These are phyloP conservation scores for Elephantulus edwardii DNA, from an alignment of 2,113 vertebrate genomes.

Conservation along the genomic window DNA sequence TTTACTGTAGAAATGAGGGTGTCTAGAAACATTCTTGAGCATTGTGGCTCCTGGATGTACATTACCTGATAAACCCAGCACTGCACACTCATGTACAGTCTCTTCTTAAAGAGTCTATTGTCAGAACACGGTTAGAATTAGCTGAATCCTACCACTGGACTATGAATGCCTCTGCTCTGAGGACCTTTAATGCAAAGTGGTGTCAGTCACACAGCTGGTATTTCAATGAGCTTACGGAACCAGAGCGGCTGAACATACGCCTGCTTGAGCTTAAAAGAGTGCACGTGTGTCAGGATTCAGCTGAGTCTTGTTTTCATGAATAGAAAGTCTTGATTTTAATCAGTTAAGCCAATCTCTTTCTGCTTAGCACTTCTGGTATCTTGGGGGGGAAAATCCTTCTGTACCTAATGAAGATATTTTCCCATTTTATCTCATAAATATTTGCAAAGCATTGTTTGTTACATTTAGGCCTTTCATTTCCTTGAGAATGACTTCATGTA, in stretches of 20 bases:
- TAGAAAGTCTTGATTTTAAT: constrained; percentile 16
- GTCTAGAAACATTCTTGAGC: background rate
- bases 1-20: background rate
- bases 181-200: background rate
- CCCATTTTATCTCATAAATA: background rate
- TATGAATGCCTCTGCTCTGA: background rate
- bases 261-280: background rate
- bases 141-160: background rate
- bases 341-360: background rate
- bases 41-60: background rate
- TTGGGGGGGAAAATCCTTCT: constrained; percentile 19
- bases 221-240: background rate
- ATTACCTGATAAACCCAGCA: background rate
- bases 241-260: background rate
- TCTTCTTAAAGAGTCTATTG: background rate
- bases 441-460: background rate
- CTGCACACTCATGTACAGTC: accelerated
- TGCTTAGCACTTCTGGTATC: background rate
- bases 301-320: background rate
- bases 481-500: background rate
- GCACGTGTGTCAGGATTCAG: background rate
- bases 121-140: background rate
- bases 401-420: background rate
- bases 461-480: background rate
- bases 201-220: background rate